Percentiles rank a stretch among this genome's conserved stretches.
Evolutionary conservation across 2,797 vertebrate species (phyloP).

Genomic region (Lindbergichthys nudifrons): DNA sequence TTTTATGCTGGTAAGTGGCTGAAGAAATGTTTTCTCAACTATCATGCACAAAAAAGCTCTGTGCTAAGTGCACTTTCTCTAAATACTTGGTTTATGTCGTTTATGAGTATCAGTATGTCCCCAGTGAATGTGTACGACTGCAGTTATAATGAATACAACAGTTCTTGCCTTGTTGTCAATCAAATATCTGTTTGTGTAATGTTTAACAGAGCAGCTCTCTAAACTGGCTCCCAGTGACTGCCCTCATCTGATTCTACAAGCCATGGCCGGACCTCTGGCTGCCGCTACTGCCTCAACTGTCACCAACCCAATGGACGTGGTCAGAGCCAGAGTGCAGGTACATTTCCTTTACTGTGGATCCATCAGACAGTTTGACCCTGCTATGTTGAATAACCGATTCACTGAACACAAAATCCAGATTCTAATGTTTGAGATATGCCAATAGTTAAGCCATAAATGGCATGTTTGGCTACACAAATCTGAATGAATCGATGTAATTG

Average conservation of each 20-base stretch:
- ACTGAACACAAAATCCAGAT: neutral
- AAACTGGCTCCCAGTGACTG: constrained; percentile 92
- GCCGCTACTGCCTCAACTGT: constrained; percentile 95
- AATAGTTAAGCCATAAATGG: neutral
- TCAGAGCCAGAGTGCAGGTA: constrained; percentile 96
- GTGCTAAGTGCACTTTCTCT: too few species aligned
- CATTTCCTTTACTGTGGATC: constrained; percentile 1
- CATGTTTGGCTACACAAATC: neutral
- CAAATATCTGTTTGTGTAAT: constrained; percentile 20
- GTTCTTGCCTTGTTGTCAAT: neutral
- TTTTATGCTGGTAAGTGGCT: constrained; percentile 92
- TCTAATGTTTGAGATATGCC: neutral
- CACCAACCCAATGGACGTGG: constrained; percentile 98
- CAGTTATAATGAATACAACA: neutral
- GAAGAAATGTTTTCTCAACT: neutral
- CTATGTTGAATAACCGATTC: neutral
- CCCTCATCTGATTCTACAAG: constrained; percentile 95
- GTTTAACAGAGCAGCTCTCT: constrained; percentile 92
- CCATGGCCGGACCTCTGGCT: constrained; percentile 93
- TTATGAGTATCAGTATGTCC: neutral
- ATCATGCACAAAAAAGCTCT: neutral
- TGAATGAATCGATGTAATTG: neutral
- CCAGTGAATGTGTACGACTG: neutral
- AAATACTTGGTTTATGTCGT: neutral
- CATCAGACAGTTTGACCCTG: neutral